phyloP scores from a whole-genome alignment of 2,888 invertebrate genomes.

The Cyrtodaria siliqua region DNA sequence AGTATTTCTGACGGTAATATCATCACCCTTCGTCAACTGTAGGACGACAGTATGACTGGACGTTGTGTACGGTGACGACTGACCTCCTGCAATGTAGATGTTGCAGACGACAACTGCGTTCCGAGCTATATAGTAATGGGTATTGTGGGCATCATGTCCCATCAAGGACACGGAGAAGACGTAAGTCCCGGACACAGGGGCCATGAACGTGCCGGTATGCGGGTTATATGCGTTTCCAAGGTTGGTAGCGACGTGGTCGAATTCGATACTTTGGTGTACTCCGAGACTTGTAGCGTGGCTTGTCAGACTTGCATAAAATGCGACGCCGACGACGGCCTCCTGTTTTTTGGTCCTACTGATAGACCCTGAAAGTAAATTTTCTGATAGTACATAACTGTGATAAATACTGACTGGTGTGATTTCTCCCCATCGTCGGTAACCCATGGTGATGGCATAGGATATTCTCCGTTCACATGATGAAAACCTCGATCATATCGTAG shows the following conservation, averaged over 20 bases:
- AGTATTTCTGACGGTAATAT: not conserved
- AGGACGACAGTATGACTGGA: not conserved
- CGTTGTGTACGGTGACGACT: not conserved
- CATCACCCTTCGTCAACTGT: not conserved
- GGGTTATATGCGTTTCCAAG: not conserved
- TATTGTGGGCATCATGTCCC: not conserved
- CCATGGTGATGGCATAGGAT: too few relatives aligned
- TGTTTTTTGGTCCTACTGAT: too few relatives aligned
- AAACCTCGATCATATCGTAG: too few relatives aligned
- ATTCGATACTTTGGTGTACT: not conserved
- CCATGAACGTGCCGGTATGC: not conserved
- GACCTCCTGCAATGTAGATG: not conserved
- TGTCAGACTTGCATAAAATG: too few relatives aligned
- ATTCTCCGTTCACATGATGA: too few relatives aligned
- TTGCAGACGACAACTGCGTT: not conserved
- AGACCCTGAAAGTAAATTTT: too few relatives aligned
- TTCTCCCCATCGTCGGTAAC: too few relatives aligned
- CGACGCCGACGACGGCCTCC: too few relatives aligned
- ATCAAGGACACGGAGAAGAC: slow-evolving; percentile 1
- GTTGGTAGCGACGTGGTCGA: not conserved
- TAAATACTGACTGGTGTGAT: too few relatives aligned
- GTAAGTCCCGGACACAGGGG: not conserved
- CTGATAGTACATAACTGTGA: too few relatives aligned
- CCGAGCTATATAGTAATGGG: not conserved
- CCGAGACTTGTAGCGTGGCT: too few relatives aligned